These are phyloP conservation scores for Erebia ligea DNA, from an alignment of 2,888 invertebrate genomes.

Conservation along the genomic window DNA sequence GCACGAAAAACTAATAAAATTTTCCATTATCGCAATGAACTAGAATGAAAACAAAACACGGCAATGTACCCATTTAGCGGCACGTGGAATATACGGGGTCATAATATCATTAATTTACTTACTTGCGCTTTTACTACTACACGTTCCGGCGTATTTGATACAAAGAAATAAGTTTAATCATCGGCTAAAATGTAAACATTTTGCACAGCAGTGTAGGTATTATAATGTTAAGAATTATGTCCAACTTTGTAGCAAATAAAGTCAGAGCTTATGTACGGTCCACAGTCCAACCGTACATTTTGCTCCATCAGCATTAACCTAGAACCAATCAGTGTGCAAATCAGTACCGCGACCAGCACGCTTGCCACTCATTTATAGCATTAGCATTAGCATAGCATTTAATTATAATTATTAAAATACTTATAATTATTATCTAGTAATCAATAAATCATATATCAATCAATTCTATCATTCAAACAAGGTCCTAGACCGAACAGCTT, in stretches of 20 bases:
- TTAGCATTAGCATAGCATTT: no score
- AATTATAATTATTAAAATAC: no score
- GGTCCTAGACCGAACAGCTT: no score
- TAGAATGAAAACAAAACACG: conserved; percentile 58
- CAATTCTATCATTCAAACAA: no score
- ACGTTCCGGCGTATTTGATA: conserved; percentile 20
- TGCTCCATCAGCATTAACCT: no score
- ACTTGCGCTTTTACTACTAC: conserved; percentile 19
- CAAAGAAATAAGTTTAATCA: conserved; percentile 20
- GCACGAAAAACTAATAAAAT: conserved; percentile 70
- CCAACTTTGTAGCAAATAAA: conserved; percentile 1
- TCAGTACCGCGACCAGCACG: no score
- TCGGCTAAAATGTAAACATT: conserved; percentile 19
- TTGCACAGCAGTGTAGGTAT: neutral
- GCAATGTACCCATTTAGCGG: conserved; percentile 46
- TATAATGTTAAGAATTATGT: neutral
- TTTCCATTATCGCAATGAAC: conserved; percentile 63
- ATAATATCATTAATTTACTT: conserved; percentile 45
- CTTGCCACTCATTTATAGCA: no score
- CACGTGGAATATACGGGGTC: conserved; percentile 56
- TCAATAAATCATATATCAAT: no score
- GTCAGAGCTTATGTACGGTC: no score
- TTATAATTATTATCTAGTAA: no score
- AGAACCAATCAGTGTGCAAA: no score
- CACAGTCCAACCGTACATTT: no score